A percentile compares a stretch with the other conserved stretches of the same genome.
phyloP scores from a whole-genome alignment of 2,113 vertebrate species.

The Sigmodon hispidus region DNA sequence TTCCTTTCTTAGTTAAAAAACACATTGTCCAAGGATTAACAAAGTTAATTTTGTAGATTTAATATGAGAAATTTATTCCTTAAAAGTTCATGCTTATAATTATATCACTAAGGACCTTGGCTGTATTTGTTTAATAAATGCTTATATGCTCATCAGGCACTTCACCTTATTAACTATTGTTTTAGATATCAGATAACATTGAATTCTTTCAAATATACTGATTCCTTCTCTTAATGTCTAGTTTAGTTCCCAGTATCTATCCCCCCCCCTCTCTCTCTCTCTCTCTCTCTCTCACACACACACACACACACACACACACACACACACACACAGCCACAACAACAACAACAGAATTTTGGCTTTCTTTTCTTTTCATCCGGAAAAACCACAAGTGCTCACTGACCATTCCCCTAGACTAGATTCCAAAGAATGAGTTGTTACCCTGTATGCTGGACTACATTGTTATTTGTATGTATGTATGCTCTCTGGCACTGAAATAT shows the following conservation, averaged over 20 bases:
- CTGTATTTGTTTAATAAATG: slow-evolving; percentile 53
- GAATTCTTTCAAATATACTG: background rate
- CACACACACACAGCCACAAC: no score
- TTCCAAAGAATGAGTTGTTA: background rate
- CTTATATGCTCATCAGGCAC: background rate
- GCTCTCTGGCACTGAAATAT: background rate
- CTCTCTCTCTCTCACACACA: no score
- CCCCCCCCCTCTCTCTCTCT: no score
- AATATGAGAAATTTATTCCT: slow-evolving; percentile 28
- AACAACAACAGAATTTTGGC: background rate
- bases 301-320: no score
- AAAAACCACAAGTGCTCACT: background rate
- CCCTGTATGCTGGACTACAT: background rate
- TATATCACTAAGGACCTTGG: background rate
- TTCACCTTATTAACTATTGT: background rate
- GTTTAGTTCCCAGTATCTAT: background rate
- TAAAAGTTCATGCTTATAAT: background rate
- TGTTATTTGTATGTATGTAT: background rate
- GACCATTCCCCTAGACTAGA: accelerated
- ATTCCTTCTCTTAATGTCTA: background rate
- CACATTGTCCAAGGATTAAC: background rate
- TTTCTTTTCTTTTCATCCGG: background rate
- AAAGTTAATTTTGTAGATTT: background rate
- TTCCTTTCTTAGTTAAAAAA: background rate
- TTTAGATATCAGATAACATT: background rate